These are phyloP conservation scores for Emydura subglobosa DNA, from an alignment of 2,113 vertebrate species.

Conservation along the genomic window DNA sequence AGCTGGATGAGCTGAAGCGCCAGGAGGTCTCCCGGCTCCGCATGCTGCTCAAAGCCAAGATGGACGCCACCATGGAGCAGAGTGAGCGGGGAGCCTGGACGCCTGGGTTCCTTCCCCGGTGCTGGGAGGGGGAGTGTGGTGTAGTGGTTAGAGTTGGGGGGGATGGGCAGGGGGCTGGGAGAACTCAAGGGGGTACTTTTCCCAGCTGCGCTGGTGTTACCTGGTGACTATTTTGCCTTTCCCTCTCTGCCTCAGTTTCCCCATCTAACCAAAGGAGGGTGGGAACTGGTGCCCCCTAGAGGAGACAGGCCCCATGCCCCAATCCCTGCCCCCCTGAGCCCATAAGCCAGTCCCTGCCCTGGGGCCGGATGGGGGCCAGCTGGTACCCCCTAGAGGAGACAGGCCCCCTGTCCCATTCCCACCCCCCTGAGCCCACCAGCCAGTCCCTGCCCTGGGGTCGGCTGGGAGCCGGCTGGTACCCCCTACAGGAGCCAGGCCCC, in stretches of 20 bases:
- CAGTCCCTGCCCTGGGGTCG: background rate
- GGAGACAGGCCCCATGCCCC: too few species aligned
- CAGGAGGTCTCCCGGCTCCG: slow-evolving; percentile 92
- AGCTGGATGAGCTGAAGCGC: slow-evolving; percentile 91
- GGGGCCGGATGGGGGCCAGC: background rate
- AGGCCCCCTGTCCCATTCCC: too few species aligned
- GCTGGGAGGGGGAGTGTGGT: background rate
- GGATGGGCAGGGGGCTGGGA: background rate
- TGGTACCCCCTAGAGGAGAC: background rate
- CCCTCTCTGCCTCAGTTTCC: background rate
- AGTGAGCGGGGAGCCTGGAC: slow-evolving; percentile 67
- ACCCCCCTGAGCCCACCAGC: background rate
- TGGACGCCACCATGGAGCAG: slow-evolving; percentile 89
- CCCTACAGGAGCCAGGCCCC: background rate
- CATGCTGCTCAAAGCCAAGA: slow-evolving; percentile 93
- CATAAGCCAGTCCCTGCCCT: too few species aligned
- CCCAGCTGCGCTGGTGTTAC: background rate
- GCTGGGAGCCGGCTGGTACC: background rate
- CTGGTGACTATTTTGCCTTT: background rate
- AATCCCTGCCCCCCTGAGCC: background rate
- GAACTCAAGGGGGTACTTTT: background rate
- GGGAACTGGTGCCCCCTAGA: background rate
- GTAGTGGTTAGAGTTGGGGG: too few species aligned
- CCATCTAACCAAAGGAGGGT: background rate
- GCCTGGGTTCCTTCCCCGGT: background rate